Percentiles rank a stretch among this genome's conserved stretches.
These are phyloP conservation scores for Pristionchus mayeri DNA, from an alignment of 2,888 invertebrate genomes.

Conservation along the genomic window DNA sequence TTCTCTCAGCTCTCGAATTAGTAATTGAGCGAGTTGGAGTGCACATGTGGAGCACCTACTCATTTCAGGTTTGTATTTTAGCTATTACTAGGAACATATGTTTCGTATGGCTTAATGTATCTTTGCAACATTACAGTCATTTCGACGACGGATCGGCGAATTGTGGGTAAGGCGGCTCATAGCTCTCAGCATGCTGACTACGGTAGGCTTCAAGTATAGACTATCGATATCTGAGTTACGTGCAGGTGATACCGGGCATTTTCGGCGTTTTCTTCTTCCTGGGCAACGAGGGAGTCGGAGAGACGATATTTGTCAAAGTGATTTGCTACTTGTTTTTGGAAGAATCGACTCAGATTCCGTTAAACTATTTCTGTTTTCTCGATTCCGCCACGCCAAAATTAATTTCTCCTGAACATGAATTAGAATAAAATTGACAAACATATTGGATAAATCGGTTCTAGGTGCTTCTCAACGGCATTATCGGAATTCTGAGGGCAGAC, in stretches of 20 bases:
- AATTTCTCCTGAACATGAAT: too few relatives aligned
- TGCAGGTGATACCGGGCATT: slow-evolving; percentile 31
- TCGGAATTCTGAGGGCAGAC: neutral
- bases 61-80: slow-evolving; percentile 43
- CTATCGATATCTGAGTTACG: too few relatives aligned
- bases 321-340: too few relatives aligned
- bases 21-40: slow-evolving; percentile 68
- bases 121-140: neutral
- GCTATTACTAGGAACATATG: too few relatives aligned
- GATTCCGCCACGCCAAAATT: too few relatives aligned
- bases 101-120: too few relatives aligned
- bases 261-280: slow-evolving; percentile 66
- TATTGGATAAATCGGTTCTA: neutral
- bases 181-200: too few relatives aligned
- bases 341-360: too few relatives aligned
- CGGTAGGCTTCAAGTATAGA: too few relatives aligned
- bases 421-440: too few relatives aligned
- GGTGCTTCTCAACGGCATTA: slow-evolving; percentile 20
- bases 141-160: slow-evolving; percentile 58
- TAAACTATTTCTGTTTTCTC: too few relatives aligned
- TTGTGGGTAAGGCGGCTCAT: slow-evolving; percentile 54
- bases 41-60: slow-evolving; percentile 53
- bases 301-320: slow-evolving; percentile 66
- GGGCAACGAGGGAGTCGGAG: slow-evolving; percentile 63
- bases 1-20: slow-evolving; percentile 57